Conservation (phyloP, 2,113 vertebrate species). For the Semnornis frantzii region DNA sequence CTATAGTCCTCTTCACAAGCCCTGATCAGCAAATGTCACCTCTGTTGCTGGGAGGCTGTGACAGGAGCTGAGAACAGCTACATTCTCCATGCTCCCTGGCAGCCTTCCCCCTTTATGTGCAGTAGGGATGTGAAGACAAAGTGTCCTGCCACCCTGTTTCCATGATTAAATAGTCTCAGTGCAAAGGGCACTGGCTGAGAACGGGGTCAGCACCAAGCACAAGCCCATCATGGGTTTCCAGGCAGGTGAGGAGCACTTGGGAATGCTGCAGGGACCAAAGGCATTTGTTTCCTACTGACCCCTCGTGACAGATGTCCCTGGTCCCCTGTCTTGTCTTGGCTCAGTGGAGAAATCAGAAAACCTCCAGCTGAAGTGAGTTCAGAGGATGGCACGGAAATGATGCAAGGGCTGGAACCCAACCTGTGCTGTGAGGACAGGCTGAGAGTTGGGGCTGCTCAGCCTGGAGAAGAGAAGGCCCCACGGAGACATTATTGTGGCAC, state of each 20-base stretch:
- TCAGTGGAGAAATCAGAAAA: neutral
- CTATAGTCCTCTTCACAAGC: neutral
- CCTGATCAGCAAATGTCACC: neutral
- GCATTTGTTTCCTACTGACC: neutral
- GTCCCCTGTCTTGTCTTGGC: neutral
- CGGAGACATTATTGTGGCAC: too few species aligned
- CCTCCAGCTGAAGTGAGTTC: too few species aligned
- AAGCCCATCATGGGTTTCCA: fast-evolving
- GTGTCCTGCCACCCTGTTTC: neutral
- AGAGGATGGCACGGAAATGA: too few species aligned
- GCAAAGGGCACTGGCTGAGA: neutral
- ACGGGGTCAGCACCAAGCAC: fast-evolving
- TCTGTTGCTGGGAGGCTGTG: neutral
- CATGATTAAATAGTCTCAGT: neutral
- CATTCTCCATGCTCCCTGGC: fast-evolving
- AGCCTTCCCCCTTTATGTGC: neutral
- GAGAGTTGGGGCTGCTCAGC: too few species aligned
- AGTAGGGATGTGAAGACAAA: neutral
- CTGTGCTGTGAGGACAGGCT: too few species aligned
- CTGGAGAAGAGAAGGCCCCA: too few species aligned
- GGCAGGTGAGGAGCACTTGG: neutral
- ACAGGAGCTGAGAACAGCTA: neutral
- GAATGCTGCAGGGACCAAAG: neutral
- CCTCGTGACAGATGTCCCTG: neutral
- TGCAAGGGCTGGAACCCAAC: too few species aligned